A percentile compares a stretch with the other conserved stretches of the same genome.
Conservation (phyloP, 2,113 vertebrate species). For the Mormyrus lacerda region DNA sequence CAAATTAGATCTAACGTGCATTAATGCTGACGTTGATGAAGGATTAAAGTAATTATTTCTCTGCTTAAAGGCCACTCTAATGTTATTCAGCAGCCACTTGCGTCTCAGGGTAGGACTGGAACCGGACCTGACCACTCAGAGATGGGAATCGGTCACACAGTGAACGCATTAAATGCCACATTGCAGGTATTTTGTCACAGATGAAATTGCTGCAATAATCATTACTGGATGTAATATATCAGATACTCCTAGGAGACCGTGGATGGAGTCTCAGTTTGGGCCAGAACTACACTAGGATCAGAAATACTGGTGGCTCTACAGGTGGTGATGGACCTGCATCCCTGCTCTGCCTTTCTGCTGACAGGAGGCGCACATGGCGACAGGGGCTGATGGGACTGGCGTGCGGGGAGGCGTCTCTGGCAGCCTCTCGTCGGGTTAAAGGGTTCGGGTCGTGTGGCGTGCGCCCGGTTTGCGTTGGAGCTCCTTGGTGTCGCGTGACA, state of each 20-base stretch:
- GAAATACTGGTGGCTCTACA: background rate
- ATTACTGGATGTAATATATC: background rate
- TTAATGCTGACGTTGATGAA: constrained; percentile 25
- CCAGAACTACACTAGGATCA: background rate
- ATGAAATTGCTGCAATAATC: background rate
- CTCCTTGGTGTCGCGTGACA: background rate
- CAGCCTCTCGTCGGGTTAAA: background rate
- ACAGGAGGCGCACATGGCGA: background rate
- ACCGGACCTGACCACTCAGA: background rate
- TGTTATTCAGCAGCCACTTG: constrained; percentile 32
- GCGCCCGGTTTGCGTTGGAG: background rate
- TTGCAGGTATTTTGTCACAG: background rate
- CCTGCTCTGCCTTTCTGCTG: background rate
- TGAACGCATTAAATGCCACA: background rate
- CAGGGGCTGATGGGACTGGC: background rate
- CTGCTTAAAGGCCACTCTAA: constrained; percentile 48
- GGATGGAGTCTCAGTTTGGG: background rate
- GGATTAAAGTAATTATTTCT: constrained; percentile 43
- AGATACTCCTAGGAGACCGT: background rate
- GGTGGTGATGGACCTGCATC: background rate
- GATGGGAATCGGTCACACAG: background rate
- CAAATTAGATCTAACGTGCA: constrained; percentile 37
- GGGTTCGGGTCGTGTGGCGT: background rate
- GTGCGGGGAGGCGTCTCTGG: background rate
- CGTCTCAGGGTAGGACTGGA: background rate